Evolutionary conservation across 2,113 vertebrate genomes (phyloP).

Genomic region (Malurus melanocephalus): DNA sequence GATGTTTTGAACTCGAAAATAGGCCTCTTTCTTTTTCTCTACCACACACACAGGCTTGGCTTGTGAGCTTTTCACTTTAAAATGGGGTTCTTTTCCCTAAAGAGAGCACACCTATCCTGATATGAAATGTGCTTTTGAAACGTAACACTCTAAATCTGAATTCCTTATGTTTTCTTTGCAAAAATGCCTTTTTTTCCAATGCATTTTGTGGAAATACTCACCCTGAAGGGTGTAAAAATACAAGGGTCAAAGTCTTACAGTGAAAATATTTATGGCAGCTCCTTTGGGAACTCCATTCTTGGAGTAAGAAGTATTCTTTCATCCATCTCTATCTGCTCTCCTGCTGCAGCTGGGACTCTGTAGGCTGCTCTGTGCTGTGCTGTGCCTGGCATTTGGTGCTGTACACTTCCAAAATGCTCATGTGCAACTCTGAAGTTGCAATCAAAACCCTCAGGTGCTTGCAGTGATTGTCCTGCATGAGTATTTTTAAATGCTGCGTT

Average conservation of each 20-base stretch:
- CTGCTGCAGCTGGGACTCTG: background rate
- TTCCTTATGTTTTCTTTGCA: background rate
- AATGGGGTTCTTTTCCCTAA: background rate
- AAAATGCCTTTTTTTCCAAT: background rate
- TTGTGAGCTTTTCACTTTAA: background rate
- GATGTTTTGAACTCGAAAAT: constrained; percentile 33
- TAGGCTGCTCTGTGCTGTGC: background rate
- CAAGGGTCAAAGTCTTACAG: background rate
- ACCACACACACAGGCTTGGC: background rate
- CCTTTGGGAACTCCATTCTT: background rate
- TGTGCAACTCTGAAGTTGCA: constrained; percentile 1
- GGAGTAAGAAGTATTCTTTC: background rate
- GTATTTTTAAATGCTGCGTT: background rate
- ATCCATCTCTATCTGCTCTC: background rate
- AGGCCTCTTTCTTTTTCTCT: constrained; percentile 8
- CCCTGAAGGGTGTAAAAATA: background rate
- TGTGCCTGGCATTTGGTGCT: constrained; percentile 25
- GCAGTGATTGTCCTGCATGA: background rate
- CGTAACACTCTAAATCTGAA: background rate
- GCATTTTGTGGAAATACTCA: background rate
- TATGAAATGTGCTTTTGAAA: background rate
- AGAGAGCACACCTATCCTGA: background rate
- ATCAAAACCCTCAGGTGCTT: background rate
- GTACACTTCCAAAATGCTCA: background rate
- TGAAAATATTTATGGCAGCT: background rate